phyloP scores from a whole-genome alignment of 1,140 invertebrate genomes.

The Papilio polyxenes region DNA sequence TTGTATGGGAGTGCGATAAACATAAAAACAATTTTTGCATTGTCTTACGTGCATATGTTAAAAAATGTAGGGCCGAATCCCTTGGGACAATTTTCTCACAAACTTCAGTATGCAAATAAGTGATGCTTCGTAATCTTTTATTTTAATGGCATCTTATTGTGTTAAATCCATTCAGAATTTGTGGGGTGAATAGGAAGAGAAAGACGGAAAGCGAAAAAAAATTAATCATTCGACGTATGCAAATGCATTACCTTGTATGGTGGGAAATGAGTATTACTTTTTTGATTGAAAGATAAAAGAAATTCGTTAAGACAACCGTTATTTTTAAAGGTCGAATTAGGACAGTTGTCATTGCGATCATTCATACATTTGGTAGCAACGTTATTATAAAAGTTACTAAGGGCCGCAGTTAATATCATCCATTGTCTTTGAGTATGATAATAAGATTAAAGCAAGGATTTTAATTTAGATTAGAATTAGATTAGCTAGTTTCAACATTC shows the following conservation, averaged over 20 bases:
- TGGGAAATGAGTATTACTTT: constrained; percentile 59
- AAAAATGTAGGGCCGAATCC: constrained; percentile 56
- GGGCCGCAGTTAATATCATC: too few species aligned
- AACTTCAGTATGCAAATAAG: constrained; percentile 72
- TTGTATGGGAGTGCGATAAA: constrained; percentile 75
- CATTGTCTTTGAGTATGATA: too few species aligned
- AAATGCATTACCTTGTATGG: constrained; percentile 67
- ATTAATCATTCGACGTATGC: constrained; percentile 77
- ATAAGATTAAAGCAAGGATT: too few species aligned
- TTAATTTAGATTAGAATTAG: too few species aligned
- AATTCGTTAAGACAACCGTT: constrained; percentile 32
- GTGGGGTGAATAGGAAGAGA: constrained; percentile 66
- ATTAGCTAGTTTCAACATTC: too few species aligned
- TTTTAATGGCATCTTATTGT: constrained; percentile 79
- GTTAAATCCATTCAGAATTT: constrained; percentile 65
- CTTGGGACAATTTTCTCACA: constrained; percentile 73
- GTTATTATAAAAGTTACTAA: too few species aligned
- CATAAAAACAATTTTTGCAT: constrained; percentile 76
- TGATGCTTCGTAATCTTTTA: constrained; percentile 76
- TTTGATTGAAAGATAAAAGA: constrained; percentile 43
- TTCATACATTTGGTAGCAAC: background rate
- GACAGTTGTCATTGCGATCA: constrained; percentile 27
- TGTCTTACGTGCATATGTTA: constrained; percentile 69
- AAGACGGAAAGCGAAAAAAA: constrained; percentile 61
- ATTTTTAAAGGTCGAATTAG: constrained; percentile 24